A percentile compares a stretch with the other conserved stretches of the same genome.
phyloP scores from a whole-genome alignment of 2,113 vertebrate genomes.

The Apteryx mantelli region DNA sequence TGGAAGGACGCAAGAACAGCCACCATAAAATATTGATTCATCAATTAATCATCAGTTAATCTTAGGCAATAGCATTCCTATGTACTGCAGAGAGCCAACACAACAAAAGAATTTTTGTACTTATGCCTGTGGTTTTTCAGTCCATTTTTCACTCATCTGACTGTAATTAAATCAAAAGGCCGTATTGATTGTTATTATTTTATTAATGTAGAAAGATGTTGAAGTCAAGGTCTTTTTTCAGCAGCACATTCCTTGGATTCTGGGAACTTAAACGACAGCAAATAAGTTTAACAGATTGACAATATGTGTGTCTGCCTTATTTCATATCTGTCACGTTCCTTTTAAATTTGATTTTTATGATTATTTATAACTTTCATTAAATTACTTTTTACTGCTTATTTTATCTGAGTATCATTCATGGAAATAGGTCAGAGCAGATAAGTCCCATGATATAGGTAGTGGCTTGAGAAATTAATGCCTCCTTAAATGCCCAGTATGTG shows the following conservation, averaged over 20 bases:
- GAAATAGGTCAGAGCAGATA: neutral
- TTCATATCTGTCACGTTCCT: neutral
- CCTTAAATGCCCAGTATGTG: neutral
- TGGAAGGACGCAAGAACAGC: neutral
- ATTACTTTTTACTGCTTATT: neutral
- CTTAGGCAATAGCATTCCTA: neutral
- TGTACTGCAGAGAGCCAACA: neutral
- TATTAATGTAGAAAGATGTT: neutral
- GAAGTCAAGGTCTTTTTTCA: neutral
- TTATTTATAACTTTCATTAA: neutral
- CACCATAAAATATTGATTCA: neutral
- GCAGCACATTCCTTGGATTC: neutral
- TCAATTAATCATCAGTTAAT: conserved; percentile 19
- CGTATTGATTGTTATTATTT: neutral
- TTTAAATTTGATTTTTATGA: neutral
- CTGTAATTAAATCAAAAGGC: conserved; percentile 3
- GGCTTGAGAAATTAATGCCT: neutral
- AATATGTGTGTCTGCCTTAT: neutral
- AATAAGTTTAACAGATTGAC: neutral
- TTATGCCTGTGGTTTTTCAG: neutral
- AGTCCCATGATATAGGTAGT: neutral
- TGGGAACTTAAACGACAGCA: neutral
- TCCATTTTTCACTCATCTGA: neutral
- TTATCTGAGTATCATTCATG: neutral
- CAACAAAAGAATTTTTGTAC: neutral